Percentiles rank a stretch among this genome's conserved stretches.
Conservation (phyloP, 1,140 invertebrate genomes). For the Nasonia giraulti region DNA sequence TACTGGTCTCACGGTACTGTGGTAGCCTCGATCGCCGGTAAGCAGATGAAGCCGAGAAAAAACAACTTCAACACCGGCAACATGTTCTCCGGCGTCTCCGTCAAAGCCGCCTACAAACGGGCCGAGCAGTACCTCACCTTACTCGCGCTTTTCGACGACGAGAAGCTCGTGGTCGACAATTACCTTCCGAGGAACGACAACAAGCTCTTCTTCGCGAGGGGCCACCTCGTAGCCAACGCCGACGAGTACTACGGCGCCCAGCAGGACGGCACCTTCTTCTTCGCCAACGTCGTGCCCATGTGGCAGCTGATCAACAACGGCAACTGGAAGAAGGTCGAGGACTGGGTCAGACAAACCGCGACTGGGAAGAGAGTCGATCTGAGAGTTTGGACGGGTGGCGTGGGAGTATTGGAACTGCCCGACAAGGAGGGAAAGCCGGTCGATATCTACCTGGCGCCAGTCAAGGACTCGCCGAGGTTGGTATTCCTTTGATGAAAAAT, state of each 20-base stretch:
- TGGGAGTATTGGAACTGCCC: slow-evolving; percentile 62
- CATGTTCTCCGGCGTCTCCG: not conserved
- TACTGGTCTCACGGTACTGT: not conserved
- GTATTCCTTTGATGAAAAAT: no score
- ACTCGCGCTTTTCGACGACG: not conserved
- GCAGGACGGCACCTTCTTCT: slow-evolving; percentile 80
- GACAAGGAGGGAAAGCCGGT: not conserved
- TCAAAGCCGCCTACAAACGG: not conserved
- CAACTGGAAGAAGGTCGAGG: slow-evolving; percentile 78
- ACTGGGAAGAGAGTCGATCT: slow-evolving; percentile 56
- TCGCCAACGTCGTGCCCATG: slow-evolving; percentile 75
- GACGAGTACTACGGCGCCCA: slow-evolving; percentile 79
- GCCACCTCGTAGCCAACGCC: slow-evolving; percentile 80
- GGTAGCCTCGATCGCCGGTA: not conserved
- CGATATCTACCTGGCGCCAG: not conserved
- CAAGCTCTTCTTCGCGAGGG: slow-evolving; percentile 79
- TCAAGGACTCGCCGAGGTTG: no score
- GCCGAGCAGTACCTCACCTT: not conserved
- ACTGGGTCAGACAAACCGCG: slow-evolving; percentile 66
- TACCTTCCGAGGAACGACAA: slow-evolving; percentile 58
- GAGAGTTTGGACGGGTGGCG: slow-evolving; percentile 74
- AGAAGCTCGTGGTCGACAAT: not conserved
- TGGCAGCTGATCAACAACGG: slow-evolving; percentile 70
- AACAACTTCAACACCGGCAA: not conserved
- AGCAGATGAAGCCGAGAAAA: not conserved